Evolutionary conservation across 2,113 vertebrate genomes (phyloP).

Genomic region (Coryphaenoides rupestris): DNA sequence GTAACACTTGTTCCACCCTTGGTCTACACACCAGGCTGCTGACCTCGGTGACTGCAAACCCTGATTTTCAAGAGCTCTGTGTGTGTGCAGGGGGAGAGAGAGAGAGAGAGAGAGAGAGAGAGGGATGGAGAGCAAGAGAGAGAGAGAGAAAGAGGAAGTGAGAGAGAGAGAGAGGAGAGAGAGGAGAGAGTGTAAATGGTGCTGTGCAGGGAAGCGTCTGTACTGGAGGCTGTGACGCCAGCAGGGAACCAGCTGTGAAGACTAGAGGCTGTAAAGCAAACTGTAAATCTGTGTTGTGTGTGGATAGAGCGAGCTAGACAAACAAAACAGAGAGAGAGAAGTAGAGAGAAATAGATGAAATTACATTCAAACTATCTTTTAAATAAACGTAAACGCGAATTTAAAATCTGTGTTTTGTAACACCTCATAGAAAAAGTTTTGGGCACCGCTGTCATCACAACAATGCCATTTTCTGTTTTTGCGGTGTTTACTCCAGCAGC

Average conservation of each 20-base stretch:
- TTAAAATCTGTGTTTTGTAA: too few relatives aligned
- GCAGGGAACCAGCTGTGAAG: conserved; percentile 23
- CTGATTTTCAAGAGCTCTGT: background rate
- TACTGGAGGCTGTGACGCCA: background rate
- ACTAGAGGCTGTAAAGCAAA: conserved; percentile 21
- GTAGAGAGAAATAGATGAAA: too few relatives aligned
- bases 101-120: too few relatives aligned
- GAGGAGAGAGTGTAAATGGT: background rate
- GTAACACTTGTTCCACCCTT: too few relatives aligned
- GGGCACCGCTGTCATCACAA: conserved; percentile 3
- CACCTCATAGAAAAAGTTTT: too few relatives aligned
- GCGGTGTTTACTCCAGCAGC: too few relatives aligned
- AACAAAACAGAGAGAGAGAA: too few relatives aligned
- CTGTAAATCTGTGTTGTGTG: conserved; percentile 10
- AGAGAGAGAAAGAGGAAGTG: background rate
- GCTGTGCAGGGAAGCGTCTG: background rate
- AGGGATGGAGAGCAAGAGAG: too few relatives aligned
- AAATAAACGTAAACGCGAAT: too few relatives aligned
- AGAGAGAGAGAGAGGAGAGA: background rate
- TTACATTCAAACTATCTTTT: too few relatives aligned
- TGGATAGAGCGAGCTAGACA: too few relatives aligned
- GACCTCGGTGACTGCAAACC: background rate
- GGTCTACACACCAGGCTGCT: background rate
- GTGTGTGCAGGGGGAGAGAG: background rate
- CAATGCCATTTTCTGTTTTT: conserved; percentile 24